A percentile compares a stretch with the other conserved stretches of the same genome.
These are phyloP conservation scores for Mus caroli DNA, from an alignment of 2,797 vertebrate species.

Conservation along the genomic window DNA sequence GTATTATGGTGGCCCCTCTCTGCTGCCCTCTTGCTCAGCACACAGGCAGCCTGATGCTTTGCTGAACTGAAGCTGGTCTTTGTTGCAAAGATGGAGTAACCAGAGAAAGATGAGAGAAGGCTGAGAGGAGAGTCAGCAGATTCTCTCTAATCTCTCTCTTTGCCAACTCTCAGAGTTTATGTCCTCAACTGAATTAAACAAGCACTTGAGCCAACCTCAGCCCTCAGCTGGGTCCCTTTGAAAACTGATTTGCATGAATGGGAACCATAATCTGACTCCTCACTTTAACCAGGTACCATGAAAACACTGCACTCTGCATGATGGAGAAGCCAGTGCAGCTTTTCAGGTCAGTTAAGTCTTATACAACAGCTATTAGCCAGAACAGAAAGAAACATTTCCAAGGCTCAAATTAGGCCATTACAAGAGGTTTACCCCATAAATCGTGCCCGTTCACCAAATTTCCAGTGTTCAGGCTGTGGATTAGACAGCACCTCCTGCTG, in stretches of 20 bases:
- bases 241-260: slow-evolving; percentile 54
- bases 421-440: neutral
- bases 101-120: slow-evolving; percentile 22
- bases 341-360: neutral
- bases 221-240: slow-evolving; percentile 53
- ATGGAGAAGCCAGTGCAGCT: slow-evolving; percentile 29
- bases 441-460: neutral
- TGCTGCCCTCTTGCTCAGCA: slow-evolving; percentile 77
- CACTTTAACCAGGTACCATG: slow-evolving; percentile 1
- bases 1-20: slow-evolving; percentile 71
- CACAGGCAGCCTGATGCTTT: slow-evolving; percentile 7
- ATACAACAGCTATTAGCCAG: neutral
- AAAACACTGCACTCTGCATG: neutral
- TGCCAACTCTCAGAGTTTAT: slow-evolving; percentile 4
- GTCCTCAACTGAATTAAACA: slow-evolving; percentile 68
- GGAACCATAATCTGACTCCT: slow-evolving; percentile 32
- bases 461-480: neutral
- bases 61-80: slow-evolving; percentile 70
- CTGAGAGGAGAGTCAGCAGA: slow-evolving; percentile 15
- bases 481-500: neutral
- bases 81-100: slow-evolving; percentile 59
- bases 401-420: neutral
- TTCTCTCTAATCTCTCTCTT: slow-evolving; percentile 38
- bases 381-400: neutral
- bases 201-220: slow-evolving; percentile 63